Conservation (phyloP, 2,797 vertebrate species). For the Telmatherina bonti region DNA sequence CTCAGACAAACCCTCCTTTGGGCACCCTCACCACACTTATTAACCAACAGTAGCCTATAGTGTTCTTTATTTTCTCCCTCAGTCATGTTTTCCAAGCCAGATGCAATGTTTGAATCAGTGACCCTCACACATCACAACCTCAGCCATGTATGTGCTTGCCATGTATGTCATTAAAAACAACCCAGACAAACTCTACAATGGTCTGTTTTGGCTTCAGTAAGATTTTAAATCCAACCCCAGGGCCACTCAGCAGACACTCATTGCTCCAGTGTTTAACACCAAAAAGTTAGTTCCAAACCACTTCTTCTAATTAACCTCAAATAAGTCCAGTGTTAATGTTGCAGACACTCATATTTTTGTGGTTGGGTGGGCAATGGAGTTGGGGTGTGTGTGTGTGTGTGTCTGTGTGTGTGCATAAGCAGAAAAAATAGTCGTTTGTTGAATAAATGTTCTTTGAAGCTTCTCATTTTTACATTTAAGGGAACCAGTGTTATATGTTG, state of each 20-base stretch:
- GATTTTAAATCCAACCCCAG: conserved; percentile 76
- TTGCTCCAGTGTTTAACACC: conserved; percentile 66
- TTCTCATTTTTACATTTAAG: not conserved
- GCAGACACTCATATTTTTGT: conserved; percentile 61
- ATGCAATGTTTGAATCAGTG: conserved; percentile 47
- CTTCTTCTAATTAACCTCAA: conserved; percentile 79
- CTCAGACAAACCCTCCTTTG: conserved; percentile 61
- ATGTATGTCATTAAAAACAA: conserved; percentile 68
- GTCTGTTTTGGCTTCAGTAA: conserved; percentile 67
- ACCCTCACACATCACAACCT: conserved; percentile 58
- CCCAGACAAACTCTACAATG: conserved; percentile 51
- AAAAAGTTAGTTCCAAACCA: conserved; percentile 75
- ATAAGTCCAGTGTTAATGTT: conserved; percentile 69
- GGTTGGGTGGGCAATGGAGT: conserved; percentile 30
- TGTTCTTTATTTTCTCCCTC: conserved; percentile 37
- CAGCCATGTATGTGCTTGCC: conserved; percentile 33
- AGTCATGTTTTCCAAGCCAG: conserved; percentile 41
- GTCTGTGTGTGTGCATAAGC: not conserved
- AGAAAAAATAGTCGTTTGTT: conserved; percentile 25
- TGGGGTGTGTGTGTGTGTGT: conserved; percentile 17
- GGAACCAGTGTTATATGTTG: too few relatives aligned
- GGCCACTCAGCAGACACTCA: conserved; percentile 65
- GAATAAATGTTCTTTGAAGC: conserved; percentile 30
- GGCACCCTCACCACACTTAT: conserved; percentile 64
- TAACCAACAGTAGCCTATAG: conserved; percentile 19